Base-by-base conservation (phyloP, 2,797 vertebrate species). In the Prunella strophiata region DNA sequence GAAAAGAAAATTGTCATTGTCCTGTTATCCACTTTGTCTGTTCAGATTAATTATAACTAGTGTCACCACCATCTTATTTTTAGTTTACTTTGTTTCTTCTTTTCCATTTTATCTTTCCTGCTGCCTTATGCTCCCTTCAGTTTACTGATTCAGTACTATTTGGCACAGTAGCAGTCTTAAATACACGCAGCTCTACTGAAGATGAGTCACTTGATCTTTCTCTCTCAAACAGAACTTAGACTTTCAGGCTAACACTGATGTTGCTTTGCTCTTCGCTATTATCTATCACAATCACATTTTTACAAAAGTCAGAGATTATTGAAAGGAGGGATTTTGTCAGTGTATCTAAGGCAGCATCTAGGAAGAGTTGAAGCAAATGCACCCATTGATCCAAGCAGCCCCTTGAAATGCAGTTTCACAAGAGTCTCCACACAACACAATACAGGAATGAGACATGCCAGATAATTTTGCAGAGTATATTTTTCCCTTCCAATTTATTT, bases 301-400 rank as follows among this genome's bases (percentile, higher is more conserved):
- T 47, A 50, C 26, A 40, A 57, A 48, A 79, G 10, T 42, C 50
- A 54, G 11, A 38, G 5, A 32, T 77, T 83, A 67, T 9, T 50
- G 47, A 59, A 83, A 74, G 16, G 26, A 26, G 18, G 11, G 4
- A 23, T 89, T 91, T 76, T 76, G 5, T 32, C 25, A 17, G 5
- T 30, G 13, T 34, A 34, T 40, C 27, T n/a, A 42, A 51, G n/a
- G 36, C 26, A 54, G 6, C 13, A 30, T 36, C 27, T 42, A 15
- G 40, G 32, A 78, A 68, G 26, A 34, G 11, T 0, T 76, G 50
- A 80, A 63, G 13, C 4, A 76, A 88, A 73, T 26, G 34, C 8
- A 54, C 1, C 1, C 38, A 36, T 17, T 54, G 52, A 36, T 70
- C 16, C 0, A 0, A 73, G n/a, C 4, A 66, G 55, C 21, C 29